Base-by-base conservation (phyloP, 2,888 invertebrate genomes). In the Andrena trimmerana region DNA sequence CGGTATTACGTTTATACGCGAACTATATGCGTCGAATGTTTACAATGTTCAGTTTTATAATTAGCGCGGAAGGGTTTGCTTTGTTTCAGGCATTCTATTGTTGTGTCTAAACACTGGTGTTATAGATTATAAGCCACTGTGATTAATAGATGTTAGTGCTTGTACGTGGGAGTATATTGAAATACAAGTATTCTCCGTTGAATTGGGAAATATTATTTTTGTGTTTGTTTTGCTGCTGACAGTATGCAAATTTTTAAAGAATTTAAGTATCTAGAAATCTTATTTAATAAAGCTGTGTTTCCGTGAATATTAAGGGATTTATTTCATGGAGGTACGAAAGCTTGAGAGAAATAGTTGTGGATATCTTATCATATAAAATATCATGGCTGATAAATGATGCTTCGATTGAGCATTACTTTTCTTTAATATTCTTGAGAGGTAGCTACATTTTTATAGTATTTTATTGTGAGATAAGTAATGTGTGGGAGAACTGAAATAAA, bases 401-500 rank as follows among this genome's bases (percentile, higher is more conserved):
- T 24, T 24, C 0, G 24, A 57, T 5, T 1, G 1, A 10, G 1
- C 10, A 27, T 57, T 57, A 27, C 20, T 24, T 57, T 1, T 57
- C 10, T 57, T 24, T 27, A 24, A 27, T 57, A 8, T 57, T 57
- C 27, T 24, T 20, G 27, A 57, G 1, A 8, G 1, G 3, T 10
- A 57, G 10, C 20, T 10, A 27, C 4, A 27, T 57, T 24, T 57
- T 27, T 57, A 57, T 66, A 27, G 2, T 3, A 27, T 69, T 27
- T 13, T 29, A 24, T 29, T 59, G n/a, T 1, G 29, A 10, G 24
- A 54, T 42, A 27, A 62, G 13, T 48, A 24, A 48, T n/a, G 42
- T 27, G 10, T 7, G 2, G 24, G 29, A 16, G n/a, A 71, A 71
- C 66, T 72, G 10, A 59, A 71, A 72, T 52, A 67, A 13, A 50